Base-by-base conservation (phyloP, 1,140 invertebrate species). In the Heterodera schachtii region DNA sequence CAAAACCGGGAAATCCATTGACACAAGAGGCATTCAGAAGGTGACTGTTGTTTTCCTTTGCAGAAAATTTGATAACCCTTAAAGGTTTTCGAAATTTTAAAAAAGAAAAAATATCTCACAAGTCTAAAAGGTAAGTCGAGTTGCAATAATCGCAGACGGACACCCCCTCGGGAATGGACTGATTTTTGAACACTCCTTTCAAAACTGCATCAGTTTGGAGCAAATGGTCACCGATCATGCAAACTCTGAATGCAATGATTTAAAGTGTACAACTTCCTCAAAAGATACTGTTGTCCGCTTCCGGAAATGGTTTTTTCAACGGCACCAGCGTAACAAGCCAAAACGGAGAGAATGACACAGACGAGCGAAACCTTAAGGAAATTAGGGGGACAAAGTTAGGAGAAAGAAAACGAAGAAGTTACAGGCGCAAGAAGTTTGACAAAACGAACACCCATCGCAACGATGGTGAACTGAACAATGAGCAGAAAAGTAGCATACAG, bases 391-490 rank as follows among this genome's bases (percentile, higher is more conserved):
- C 60, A 75, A 13, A 73, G 44, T 52, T 6, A 41, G 19, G 71
- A 46, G 66, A 57, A 79, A 71, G 73, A 47, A 70, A 49, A 84
- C n/a, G n/a, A n/a, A n/a, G n/a, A n/a, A 64, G n/a, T 67, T 66
- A 67, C 84, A 0, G 92, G 89, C 6, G 92, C 92, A 80, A 92
- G 90, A 84, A 91, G 91, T 87, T 91, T 91, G 57, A 92, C 92
- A 84, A 92, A 92, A 66, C 86, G 87, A 60, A 92, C 91, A 5
- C 92, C 92, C 69, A 92, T 89, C 80, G 92, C 92, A 21, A 92
- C 91, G 75, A 91, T 91, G 41, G 90, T 74, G 78, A 90, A 87
- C 66, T 92, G 89, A 67, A 92, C 41, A 43, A 92, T 83, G 2
- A 92, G 87, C 7, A 92, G 86, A 44, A 90, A 84, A 5, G 92